Percentiles rank a stretch among this genome's conserved stretches.
Conservation (phyloP, 2,797 vertebrate species). For the Bradypodion pumilum region DNA sequence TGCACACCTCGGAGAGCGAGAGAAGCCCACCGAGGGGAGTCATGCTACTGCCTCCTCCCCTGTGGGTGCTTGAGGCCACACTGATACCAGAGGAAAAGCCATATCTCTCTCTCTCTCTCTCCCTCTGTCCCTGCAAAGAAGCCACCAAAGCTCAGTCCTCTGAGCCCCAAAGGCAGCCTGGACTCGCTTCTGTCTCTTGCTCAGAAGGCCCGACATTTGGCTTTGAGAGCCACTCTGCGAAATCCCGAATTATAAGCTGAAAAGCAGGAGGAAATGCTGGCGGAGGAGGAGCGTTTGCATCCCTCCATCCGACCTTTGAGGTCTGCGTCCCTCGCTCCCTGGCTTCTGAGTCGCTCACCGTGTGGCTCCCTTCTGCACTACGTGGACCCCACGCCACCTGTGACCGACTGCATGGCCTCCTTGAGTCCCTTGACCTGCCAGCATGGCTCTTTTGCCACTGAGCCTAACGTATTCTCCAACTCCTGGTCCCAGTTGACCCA, state of each 20-base stretch:
- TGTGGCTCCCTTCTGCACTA: no score
- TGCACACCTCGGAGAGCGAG: fast-evolving
- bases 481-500: neutral
- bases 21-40: neutral
- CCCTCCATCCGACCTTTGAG: constrained; percentile 56
- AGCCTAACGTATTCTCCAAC: neutral
- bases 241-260: constrained; percentile 58
- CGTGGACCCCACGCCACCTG: no score
- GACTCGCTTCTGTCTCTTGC: constrained; percentile 61
- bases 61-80: neutral
- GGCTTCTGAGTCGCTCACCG: constrained; percentile 32
- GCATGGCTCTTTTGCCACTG: no score
- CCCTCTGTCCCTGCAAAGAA: no score
- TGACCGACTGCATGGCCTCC: no score
- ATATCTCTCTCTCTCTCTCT: no score
- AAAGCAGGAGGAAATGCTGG: constrained; percentile 36
- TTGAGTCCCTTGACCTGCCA: no score
- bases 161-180: constrained; percentile 59
- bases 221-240: constrained; percentile 37
- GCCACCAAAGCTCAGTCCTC: constrained; percentile 46
- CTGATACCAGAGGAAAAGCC: constrained; percentile 44
- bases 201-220: constrained; percentile 69
- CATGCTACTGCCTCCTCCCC: neutral
- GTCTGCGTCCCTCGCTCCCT: constrained; percentile 55
- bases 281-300: no score